Conservation (phyloP, 2,797 vertebrate genomes). For the Salarias fasciatus region DNA sequence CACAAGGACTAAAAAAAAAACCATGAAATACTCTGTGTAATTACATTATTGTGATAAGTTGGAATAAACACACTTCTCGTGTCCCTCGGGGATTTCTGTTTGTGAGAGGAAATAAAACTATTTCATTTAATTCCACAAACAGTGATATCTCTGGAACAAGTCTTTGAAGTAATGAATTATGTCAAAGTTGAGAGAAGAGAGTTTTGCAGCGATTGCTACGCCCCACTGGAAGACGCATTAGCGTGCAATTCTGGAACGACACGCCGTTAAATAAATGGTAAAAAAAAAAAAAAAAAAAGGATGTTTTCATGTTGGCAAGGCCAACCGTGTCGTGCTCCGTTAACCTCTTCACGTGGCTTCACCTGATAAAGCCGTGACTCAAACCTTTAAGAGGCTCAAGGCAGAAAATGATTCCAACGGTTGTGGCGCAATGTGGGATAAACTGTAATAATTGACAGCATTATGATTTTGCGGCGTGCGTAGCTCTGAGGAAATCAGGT, state of each 20-base stretch:
- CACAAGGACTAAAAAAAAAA: constrained; percentile 37
- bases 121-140: constrained; percentile 54
- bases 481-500: neutral
- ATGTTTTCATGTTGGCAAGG: constrained; percentile 26
- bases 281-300: constrained; percentile 11
- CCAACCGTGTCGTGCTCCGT: neutral
- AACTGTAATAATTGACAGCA: constrained; percentile 14
- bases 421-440: constrained; percentile 24
- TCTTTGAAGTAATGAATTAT: constrained; percentile 44
- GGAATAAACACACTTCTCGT: constrained; percentile 49
- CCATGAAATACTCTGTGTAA: constrained; percentile 70
- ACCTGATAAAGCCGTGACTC: constrained; percentile 1
- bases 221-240: constrained; percentile 3
- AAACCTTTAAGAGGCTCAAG: constrained; percentile 5
- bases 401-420: constrained; percentile 8
- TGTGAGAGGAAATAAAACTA: constrained; percentile 46
- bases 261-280: neutral
- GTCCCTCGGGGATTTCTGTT: constrained; percentile 36
- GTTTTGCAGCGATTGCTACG: constrained; percentile 15
- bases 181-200: constrained; percentile 27
- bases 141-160: constrained; percentile 29
- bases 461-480: constrained; percentile 11
- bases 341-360: neutral
- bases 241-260: constrained; percentile 8
- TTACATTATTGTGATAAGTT: constrained; percentile 70